Evolutionary conservation across 2,113 vertebrate genomes (phyloP).

Genomic region (Jacana jacana): DNA sequence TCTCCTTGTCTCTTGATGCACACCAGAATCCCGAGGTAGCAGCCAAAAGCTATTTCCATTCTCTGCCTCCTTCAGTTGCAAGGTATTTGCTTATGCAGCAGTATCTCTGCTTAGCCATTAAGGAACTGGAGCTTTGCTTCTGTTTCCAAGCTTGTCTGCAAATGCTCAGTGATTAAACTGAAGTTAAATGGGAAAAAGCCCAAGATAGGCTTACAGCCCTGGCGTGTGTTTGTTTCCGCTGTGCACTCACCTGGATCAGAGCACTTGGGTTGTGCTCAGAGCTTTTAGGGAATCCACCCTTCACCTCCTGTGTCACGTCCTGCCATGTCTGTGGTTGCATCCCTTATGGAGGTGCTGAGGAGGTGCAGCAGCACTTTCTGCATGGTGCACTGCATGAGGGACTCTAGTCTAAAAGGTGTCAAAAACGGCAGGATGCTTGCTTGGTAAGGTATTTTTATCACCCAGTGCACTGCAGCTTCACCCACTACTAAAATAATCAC

Average conservation of each 20-base stretch:
- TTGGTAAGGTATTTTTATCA: not conserved
- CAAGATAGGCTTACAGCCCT: not conserved
- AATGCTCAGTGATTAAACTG: not conserved
- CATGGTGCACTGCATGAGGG: not conserved
- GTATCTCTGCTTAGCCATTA: not conserved
- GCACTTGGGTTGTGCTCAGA: not conserved
- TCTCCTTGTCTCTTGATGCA: not conserved
- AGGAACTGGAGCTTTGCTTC: not conserved
- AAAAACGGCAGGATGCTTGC: not conserved
- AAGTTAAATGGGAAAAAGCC: not conserved
- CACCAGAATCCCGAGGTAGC: not conserved
- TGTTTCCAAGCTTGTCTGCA: not conserved
- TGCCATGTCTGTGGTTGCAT: not conserved
- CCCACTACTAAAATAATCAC: not conserved
- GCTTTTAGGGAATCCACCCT: not conserved
- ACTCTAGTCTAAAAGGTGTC: not conserved
- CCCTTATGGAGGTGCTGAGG: not conserved
- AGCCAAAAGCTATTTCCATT: not conserved
- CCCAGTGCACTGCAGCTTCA: not conserved
- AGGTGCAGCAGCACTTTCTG: not conserved
- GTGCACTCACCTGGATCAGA: not conserved
- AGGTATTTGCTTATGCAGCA: not conserved
- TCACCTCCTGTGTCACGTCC: not conserved
- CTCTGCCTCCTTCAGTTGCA: not conserved
- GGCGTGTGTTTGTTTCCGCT: not conserved